phyloP scores from a whole-genome alignment of 1,140 invertebrate genomes.

The Maniola jurtina region DNA sequence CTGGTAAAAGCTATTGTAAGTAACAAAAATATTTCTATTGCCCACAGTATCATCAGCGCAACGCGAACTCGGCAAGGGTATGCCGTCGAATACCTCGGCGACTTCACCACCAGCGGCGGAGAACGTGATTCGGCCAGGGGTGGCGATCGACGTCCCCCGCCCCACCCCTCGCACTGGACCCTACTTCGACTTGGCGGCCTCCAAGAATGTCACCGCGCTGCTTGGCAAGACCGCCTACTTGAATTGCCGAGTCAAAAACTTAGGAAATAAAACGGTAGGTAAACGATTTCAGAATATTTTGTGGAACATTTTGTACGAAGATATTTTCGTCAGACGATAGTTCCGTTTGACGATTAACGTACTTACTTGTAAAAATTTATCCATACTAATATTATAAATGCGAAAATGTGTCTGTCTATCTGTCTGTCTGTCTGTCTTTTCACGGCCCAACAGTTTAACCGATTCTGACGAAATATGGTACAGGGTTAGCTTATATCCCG shows the following conservation, averaged over 20 bases:
- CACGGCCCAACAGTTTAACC: too few species aligned
- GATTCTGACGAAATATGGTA: too few species aligned
- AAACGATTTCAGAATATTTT: conserved; percentile 1
- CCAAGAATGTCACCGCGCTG: conserved; percentile 89
- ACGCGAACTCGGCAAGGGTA: conserved; percentile 62
- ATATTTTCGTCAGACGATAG: too few species aligned
- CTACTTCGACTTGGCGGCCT: conserved; percentile 84
- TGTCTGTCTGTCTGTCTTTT: too few species aligned
- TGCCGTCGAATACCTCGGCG: conserved; percentile 53
- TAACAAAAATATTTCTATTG: conserved; percentile 16
- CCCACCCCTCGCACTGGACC: conserved; percentile 77
- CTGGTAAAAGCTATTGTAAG: too few species aligned
- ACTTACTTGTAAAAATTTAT: too few species aligned
- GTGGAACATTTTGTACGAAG: neutral
- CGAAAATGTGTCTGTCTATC: too few species aligned
- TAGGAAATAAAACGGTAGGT: conserved; percentile 93
- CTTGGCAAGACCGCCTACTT: conserved; percentile 91
- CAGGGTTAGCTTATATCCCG: too few species aligned
- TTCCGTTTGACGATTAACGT: too few species aligned
- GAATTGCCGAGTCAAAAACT: conserved; percentile 90
- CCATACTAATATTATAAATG: too few species aligned
- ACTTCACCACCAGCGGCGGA: conserved; percentile 59
- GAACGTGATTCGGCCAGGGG: conserved; percentile 57
- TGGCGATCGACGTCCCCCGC: conserved; percentile 41
- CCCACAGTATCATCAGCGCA: conserved; percentile 66